Evolutionary conservation across 1,140 invertebrate species (phyloP), one percentile per base, ranked within the genome.

Genomic region (Achroia grisella): DNA sequence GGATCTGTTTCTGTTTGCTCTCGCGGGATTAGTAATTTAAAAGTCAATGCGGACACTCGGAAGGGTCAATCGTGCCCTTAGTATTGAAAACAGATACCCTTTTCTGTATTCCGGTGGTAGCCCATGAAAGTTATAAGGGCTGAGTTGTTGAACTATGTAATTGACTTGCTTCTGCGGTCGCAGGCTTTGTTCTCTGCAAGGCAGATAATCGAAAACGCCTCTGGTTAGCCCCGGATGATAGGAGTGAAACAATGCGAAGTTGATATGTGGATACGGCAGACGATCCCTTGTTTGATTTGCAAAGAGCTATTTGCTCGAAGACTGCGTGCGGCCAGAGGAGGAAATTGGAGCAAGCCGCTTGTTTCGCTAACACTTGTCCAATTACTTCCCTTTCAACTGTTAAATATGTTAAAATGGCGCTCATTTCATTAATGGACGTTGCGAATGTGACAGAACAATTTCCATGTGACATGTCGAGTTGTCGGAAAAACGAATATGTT

Each of bases 121-220:
- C 62, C 72, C 73, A 78, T 81, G 81, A 78, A 85, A 85, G 78
- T 85, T 85, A 81, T 82, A 80, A 85, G 78, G 81, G 71, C 75
- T 73, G 78, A 84, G 78, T 85, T 85, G 76, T 81, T 79, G 78
- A 85, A 82, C 78, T 85, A 82, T 82, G 81, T 85, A 85, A 85
- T 85, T 82, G 77, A 85, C 81, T 85, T 57, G 72, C 73, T 71
- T 78, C 70, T 81, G 81, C 69, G 78, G 81, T 79, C 71, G 55
- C 71, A 69, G 58, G 71, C 78, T 81, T 82, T 78, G 80, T 79
- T 82, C 75, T 73, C 59, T 62, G 55, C 57, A 72, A 71, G 71
- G 71, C 65, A 70, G 73, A 76, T 82, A 82, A 82, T 85, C 75
- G 77, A 82, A 82, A 85, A 75, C 77, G 81, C 77, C 78, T 82